These are phyloP conservation scores for Julus scandinavius DNA, from an alignment of 2,888 invertebrate species.

Conservation along the genomic window DNA sequence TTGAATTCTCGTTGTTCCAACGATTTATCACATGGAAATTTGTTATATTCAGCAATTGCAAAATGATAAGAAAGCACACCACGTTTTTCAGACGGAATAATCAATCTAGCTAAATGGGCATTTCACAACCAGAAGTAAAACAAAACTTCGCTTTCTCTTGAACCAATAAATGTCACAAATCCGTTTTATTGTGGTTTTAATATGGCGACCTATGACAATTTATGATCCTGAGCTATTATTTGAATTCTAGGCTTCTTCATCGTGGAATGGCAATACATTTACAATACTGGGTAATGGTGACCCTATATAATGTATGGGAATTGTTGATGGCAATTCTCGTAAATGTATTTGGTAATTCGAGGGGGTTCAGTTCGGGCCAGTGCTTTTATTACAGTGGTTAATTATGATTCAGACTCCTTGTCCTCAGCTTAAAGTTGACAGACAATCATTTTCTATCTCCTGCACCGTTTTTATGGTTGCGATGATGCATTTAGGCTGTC, in stretches of 20 bases:
- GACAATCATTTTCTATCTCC: not conserved
- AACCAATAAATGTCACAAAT: conserved; percentile 45
- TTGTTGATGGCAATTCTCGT: conserved; percentile 14
- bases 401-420: conserved; percentile 5
- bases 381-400: conserved; percentile 39
- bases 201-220: conserved; percentile 41
- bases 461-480: not conserved
- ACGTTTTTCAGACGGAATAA: conserved; percentile 35
- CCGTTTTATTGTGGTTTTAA: conserved; percentile 43
- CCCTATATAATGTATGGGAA: not conserved
- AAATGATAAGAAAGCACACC: conserved; percentile 30
- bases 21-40: conserved; percentile 20
- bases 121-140: conserved; percentile 3
- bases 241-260: not conserved
- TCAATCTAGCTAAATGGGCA: conserved; percentile 13
- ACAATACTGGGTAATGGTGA: not conserved
- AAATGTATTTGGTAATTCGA: conserved; percentile 8
- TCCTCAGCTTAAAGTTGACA: conserved; percentile 11
- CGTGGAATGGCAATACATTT: not conserved
- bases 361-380: not conserved
- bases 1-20: not conserved
- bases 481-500: not conserved
- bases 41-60: conserved; percentile 17
- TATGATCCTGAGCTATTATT: conserved; percentile 2
- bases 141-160: not conserved